These are phyloP conservation scores for Proteles cristata DNA, from an alignment of 2,113 vertebrate genomes.

Conservation along the genomic window DNA sequence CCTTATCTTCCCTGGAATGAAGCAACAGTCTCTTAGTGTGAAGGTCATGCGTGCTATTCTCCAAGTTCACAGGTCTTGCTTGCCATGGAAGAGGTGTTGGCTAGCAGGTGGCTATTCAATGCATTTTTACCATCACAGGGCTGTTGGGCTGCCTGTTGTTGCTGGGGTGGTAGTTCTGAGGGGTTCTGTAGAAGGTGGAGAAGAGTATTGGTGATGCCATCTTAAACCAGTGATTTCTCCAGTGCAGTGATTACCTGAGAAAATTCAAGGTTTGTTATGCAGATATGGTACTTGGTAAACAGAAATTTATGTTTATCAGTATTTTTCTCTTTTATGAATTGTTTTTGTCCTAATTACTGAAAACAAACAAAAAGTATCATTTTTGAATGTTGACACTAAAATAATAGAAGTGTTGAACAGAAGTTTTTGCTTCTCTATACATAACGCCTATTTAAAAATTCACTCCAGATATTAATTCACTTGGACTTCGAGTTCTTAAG, in stretches of 20 bases:
- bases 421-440: background rate
- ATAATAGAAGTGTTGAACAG: background rate
- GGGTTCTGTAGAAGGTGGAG: background rate
- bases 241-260: background rate
- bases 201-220: background rate
- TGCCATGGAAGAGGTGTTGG: background rate
- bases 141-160: background rate
- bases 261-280: background rate
- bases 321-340: constrained; percentile 36
- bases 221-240: background rate
- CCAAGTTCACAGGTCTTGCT: background rate
- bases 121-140: background rate
- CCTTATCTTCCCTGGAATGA: background rate
- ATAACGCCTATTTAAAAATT: constrained; percentile 50
- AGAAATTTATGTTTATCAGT: background rate
- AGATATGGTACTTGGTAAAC: background rate
- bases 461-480: background rate
- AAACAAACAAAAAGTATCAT: background rate
- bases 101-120: background rate
- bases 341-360: constrained; percentile 10
- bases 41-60: background rate
- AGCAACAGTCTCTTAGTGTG: background rate
- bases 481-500: constrained; percentile 24
- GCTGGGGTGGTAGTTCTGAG: background rate
- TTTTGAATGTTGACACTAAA: background rate